Base-by-base conservation (phyloP, 2,888 invertebrate species). In the Anoncus sp. region DNA sequence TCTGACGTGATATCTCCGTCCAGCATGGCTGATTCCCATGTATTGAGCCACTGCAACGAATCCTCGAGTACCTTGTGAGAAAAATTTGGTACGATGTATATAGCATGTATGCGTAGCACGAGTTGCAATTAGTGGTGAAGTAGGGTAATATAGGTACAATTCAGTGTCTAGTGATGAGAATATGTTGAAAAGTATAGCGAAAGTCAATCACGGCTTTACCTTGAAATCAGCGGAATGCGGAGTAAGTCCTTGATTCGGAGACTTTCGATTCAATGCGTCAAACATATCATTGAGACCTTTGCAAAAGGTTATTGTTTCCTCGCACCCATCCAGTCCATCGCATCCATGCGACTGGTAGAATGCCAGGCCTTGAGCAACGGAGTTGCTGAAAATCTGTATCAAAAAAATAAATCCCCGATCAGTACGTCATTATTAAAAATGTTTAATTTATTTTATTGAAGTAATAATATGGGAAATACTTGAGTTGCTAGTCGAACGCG, bases 401-500 rank as follows among this genome's bases (percentile, higher is more conserved):
- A 24, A n/a, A 38, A 38, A 38, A 38, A 12, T 38, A 38, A 38
- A n/a, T 38, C 38, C 38, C 38, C 38, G 38, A 38, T 38, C 14
- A 38, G 38, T 38, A 38, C 38, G 38, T 22, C 38, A 38, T 47
- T 59, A 43, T n/a, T 22, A 27, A 12, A 18, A 31, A 14, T 9
- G 16, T 20, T 16, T 24, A 70, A 57, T 49, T 62, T 45, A 22
- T 49, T 16, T 12, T 49, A 60, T 38, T 9, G 35, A 47, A 35
- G 22, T 10, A 24, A 27, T 45, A 14, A 55, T 31, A 31, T 16
- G n/a, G 18, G n/a, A 16, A 55, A 31, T 65, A 76, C 71, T 45
- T 76, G 76, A 57, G 71, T 76, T 47, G 66, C 71, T 27, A 71
- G 66, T 22, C 59, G 63, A 18, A 71, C 71, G 20, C 75, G 53